phyloP scores from a whole-genome alignment of 1,140 invertebrate species.

The Idris sp. region DNA sequence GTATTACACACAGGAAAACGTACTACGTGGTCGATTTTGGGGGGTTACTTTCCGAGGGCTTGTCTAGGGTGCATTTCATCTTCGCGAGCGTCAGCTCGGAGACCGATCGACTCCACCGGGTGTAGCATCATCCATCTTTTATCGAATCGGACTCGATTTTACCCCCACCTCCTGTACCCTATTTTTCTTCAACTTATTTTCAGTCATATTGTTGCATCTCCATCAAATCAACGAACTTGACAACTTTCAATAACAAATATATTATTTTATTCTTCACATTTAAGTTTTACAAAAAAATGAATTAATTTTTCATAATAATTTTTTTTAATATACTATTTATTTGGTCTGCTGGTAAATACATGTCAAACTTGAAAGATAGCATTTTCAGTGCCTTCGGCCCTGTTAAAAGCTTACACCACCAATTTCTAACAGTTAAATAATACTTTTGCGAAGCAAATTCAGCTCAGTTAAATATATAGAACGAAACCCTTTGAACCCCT shows the following conservation, averaged over 20 bases:
- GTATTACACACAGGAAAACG: constrained; percentile 55
- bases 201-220: too few species aligned
- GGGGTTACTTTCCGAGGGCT: constrained; percentile 61
- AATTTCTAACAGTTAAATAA: neutral
- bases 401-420: too few species aligned
- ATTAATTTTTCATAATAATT: too few species aligned
- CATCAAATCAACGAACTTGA: too few species aligned
- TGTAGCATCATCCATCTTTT: constrained; percentile 75
- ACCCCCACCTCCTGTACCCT: neutral
- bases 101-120: constrained; percentile 74
- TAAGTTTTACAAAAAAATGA: too few species aligned
- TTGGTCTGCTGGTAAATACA: too few species aligned
- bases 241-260: too few species aligned
- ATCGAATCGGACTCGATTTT: constrained; percentile 66
- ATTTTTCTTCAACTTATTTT: too few species aligned
- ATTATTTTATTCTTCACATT: too few species aligned
- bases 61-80: constrained; percentile 77
- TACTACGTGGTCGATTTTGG: constrained; percentile 38
- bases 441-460: neutral
- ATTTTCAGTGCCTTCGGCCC: too few species aligned
- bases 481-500: constrained; percentile 22
- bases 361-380: too few species aligned
- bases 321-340: too few species aligned
- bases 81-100: constrained; percentile 75
- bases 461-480: constrained; percentile 27